Evolutionary conservation across 2,797 vertebrate genomes (phyloP).

Genomic region (Iguana delicatissima): DNA sequence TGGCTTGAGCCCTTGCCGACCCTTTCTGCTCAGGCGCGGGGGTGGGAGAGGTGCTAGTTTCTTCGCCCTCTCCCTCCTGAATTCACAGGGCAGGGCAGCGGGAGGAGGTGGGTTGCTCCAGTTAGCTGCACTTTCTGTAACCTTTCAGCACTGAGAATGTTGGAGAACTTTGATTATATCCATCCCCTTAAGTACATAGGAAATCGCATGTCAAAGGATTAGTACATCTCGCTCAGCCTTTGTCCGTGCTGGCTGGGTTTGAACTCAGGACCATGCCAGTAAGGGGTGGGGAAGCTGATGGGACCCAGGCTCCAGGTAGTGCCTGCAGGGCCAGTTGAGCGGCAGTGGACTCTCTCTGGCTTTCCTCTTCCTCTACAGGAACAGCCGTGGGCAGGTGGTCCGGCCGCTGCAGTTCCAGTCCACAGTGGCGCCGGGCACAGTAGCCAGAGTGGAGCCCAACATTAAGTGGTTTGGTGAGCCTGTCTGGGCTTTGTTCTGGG

Average conservation of each 20-base stretch:
- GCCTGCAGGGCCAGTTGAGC: not conserved
- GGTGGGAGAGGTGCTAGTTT: not conserved
- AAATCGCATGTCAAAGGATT: not conserved
- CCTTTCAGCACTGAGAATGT: not conserved
- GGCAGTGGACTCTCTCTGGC: rapidly evolving
- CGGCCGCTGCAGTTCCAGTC: constrained; percentile 92
- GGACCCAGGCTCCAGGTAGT: no score
- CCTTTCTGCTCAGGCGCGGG: not conserved
- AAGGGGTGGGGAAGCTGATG: no score
- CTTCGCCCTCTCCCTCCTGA: not conserved
- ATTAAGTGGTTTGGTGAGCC: constrained; percentile 98
- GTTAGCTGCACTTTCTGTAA: not conserved
- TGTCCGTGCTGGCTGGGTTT: not conserved
- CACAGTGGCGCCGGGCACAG: constrained; percentile 91
- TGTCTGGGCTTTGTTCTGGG: not conserved
- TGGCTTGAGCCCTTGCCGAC: not conserved
- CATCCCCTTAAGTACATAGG: not conserved
- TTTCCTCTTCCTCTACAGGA: constrained; percentile 79
- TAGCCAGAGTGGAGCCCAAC: constrained; percentile 96
- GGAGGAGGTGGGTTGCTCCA: not conserved
- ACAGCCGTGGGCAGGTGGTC: constrained; percentile 90
- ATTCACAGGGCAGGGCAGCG: not conserved
- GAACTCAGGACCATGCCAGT: not conserved
- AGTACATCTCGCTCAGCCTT: not conserved
- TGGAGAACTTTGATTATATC: not conserved